These are phyloP conservation scores for Acanthaster planci DNA, from an alignment of 35 echinoderm and acorn worm genomes.

Conservation along the genomic window DNA sequence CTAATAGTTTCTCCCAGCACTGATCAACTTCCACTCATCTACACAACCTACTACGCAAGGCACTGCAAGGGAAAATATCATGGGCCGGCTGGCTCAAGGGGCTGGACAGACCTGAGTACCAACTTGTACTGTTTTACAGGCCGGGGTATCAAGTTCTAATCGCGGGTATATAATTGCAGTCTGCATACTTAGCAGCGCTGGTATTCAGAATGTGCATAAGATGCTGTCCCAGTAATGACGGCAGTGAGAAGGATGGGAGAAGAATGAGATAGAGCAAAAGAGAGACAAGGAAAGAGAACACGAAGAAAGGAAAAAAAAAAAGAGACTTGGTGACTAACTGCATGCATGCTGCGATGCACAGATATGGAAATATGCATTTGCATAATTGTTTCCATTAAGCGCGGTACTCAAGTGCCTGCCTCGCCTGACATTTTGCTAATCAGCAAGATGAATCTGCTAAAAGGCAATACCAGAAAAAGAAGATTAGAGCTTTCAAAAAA, in stretches of 20 bases:
- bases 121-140: slow-evolving; percentile 29
- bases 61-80: not conserved
- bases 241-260: not conserved
- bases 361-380: slow-evolving; percentile 42
- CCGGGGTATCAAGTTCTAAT: slow-evolving; percentile 25
- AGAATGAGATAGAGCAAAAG: not conserved
- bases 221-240: slow-evolving; percentile 23
- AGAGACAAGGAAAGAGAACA: not conserved
- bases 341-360: slow-evolving; percentile 9
- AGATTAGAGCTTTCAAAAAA: slow-evolving; percentile 14
- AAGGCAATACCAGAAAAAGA: not conserved
- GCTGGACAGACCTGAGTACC: not conserved
- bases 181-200: slow-evolving; percentile 20
- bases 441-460: slow-evolving; percentile 26
- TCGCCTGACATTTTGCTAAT: slow-evolving; percentile 25
- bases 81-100: not conserved
- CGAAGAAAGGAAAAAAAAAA: not conserved
- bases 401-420: slow-evolving; percentile 14
- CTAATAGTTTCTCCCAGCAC: slow-evolving; percentile 38
- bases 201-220: slow-evolving; percentile 4
- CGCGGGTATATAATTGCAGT: slow-evolving; percentile 23
- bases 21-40: slow-evolving; percentile 33
- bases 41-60: slow-evolving; percentile 28
- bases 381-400: slow-evolving; percentile 55
- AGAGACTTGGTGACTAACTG: not conserved